These are phyloP conservation scores for Pammene aurita DNA, from an alignment of 2,888 invertebrate species.

Conservation along the genomic window DNA sequence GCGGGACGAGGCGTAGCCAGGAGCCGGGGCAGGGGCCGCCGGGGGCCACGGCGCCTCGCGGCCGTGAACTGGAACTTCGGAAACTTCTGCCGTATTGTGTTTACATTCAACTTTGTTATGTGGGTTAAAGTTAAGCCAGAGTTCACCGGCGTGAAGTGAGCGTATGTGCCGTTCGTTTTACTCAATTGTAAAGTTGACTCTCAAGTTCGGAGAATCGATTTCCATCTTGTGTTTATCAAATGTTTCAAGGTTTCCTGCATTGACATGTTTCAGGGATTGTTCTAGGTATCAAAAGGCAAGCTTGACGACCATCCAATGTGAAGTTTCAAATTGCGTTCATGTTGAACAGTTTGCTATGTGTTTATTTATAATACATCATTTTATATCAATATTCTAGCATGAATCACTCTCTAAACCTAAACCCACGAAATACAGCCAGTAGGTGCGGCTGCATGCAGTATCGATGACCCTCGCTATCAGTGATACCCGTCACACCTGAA, in stretches of 20 bases:
- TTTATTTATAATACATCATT: no score
- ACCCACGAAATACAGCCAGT: conserved; percentile 24
- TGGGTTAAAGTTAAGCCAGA: conserved; percentile 83
- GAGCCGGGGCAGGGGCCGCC: conserved; percentile 48
- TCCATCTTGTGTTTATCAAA: conserved; percentile 79
- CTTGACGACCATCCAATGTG: background rate
- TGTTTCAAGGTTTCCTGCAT: conserved; percentile 72
- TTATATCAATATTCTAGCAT: background rate
- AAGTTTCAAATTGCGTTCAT: no score
- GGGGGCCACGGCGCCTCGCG: conserved; percentile 65
- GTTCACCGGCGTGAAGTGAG: conserved; percentile 71
- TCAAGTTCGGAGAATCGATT: conserved; percentile 80
- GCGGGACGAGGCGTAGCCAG: conserved; percentile 39
- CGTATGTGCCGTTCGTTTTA: conserved; percentile 70
- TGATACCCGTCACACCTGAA: conserved; percentile 74
- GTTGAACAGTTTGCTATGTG: no score
- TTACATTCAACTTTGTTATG: conserved; percentile 84
- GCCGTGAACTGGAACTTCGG: conserved; percentile 81
- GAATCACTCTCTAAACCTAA: background rate
- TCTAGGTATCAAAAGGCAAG: background rate
- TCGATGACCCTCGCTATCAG: conserved; percentile 47
- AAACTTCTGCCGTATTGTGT: conserved; percentile 82
- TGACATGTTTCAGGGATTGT: conserved; percentile 19
- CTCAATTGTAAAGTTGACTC: conserved; percentile 79
- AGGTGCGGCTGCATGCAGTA: conserved; percentile 39